phyloP scores from a whole-genome alignment of 2,888 invertebrate species.

The Timema cristinae region DNA sequence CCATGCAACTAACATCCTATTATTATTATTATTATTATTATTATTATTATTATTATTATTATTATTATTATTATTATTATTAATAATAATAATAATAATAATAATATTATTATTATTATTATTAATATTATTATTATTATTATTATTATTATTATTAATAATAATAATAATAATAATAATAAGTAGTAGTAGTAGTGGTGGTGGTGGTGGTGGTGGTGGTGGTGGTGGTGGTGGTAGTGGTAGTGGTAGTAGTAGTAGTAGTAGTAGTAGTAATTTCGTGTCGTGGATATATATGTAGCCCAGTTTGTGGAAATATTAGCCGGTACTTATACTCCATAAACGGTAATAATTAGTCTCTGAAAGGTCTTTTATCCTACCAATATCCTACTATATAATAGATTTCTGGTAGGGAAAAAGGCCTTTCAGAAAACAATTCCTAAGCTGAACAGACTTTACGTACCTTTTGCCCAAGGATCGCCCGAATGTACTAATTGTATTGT shows the following conservation, averaged over 20 bases:
- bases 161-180: not conserved
- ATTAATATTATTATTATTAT: not conserved
- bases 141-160: not conserved
- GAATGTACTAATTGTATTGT: too few species aligned
- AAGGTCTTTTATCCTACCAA: too few species aligned
- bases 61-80: not conserved
- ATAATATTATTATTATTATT: not conserved
- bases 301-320: too few species aligned
- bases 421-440: too few species aligned
- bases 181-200: not conserved
- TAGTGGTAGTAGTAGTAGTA: not conserved
- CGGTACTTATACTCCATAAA: too few species aligned
- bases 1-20: not conserved
- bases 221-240: not conserved
- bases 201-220: not conserved
- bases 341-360: too few species aligned
- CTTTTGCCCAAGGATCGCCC: too few species aligned
- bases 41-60: not conserved
- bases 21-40: not conserved
- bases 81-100: constrained; percentile 4
- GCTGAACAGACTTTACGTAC: too few species aligned
- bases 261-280: not conserved
- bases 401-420: too few species aligned
- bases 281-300: too few species aligned
- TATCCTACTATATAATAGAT: too few species aligned